Evolutionary conservation across 2,888 invertebrate species (phyloP), one percentile per base, ranked within the genome.

Genomic region (Mesorhabditis belari): DNA sequence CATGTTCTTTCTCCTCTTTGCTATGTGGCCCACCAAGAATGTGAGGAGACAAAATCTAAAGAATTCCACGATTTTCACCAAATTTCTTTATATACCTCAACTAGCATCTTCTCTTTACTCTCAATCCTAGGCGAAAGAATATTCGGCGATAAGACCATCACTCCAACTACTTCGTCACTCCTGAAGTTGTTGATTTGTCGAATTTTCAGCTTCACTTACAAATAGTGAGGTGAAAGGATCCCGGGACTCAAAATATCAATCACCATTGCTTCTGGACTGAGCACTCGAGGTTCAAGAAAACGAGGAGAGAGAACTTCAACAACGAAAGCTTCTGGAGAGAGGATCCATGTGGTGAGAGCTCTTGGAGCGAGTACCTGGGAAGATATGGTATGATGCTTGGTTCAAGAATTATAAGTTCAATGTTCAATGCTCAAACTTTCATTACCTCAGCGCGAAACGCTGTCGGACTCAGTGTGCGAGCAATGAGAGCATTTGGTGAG

Each of bases 191-290:
- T 1, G 12, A 35, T 35, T 35, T 35, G n/a, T 35, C n/a, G 12
- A 35, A 35, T 35, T 35, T n/a, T n/a, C 12, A 35, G n/a, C 1
- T 9, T 35, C 12, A n/a, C 44, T 35, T 35, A 35, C 44, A 35
- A 17, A 35, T 35, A 35, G n/a, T 35, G 44, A 17, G 44, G 44
- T 35, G 44, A 9, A 9, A 35, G n/a, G 23, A 64, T 57, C 69
- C 77, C 67, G 17, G 77, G 77, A 67, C 73, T 72, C 35, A 77
- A 66, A 5, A 77, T 70, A 55, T 73, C 68, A 49, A 77, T 71
- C n/a, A 75, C 71, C 19, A 77, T 51, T 21, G 72, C 70, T 63
- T 77, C 74, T 5, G 77, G 77, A 35, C 73, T 72, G 17, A 76
- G 67, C 25, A 77, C 67, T 54, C 75, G 62, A 0, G 73, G 65